A percentile compares a stretch with the other conserved stretches of the same genome.
These are phyloP conservation scores for Dastarcus helophoroides DNA, from an alignment of 2,888 invertebrate species.

Conservation along the genomic window DNA sequence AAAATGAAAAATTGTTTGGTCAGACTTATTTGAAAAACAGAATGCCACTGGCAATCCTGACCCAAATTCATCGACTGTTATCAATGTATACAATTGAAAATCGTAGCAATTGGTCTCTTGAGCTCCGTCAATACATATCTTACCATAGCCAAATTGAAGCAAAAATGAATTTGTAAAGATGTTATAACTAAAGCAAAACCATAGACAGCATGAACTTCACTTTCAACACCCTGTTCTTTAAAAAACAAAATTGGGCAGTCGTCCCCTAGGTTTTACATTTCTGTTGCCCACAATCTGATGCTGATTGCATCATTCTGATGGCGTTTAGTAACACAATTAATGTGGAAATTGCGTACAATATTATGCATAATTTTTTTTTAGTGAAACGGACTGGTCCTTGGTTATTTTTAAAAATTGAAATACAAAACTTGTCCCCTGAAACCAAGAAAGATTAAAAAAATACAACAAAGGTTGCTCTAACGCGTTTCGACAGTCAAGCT, in stretches of 20 bases:
- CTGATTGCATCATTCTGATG: slow-evolving; percentile 12
- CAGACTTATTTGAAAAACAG: slow-evolving; percentile 13
- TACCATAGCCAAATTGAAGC: slow-evolving; percentile 9
- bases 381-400: no score
- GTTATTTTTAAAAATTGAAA: no score
- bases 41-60: slow-evolving; percentile 17
- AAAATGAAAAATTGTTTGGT: slow-evolving; percentile 12
- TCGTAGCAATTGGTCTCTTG: slow-evolving; percentile 8
- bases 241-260: slow-evolving; percentile 9
- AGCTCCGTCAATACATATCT: slow-evolving; percentile 12
- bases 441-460: no score
- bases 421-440: no score
- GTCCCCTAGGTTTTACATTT: slow-evolving; percentile 10
- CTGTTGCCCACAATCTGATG: slow-evolving; percentile 11
- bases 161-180: slow-evolving; percentile 9
- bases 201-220: slow-evolving; percentile 4
- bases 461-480: no score
- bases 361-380: slow-evolving; percentile 12
- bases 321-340: slow-evolving; percentile 9
- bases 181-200: slow-evolving; percentile 11
- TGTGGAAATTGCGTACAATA: slow-evolving; percentile 10
- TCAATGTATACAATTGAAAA: slow-evolving; percentile 10
- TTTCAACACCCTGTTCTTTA: slow-evolving; percentile 9
- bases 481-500: no score
- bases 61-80: slow-evolving; percentile 15